A percentile compares a stretch with the other conserved stretches of the same genome.
phyloP scores from a whole-genome alignment of 2,888 invertebrate genomes.

The Metalampra italica region DNA sequence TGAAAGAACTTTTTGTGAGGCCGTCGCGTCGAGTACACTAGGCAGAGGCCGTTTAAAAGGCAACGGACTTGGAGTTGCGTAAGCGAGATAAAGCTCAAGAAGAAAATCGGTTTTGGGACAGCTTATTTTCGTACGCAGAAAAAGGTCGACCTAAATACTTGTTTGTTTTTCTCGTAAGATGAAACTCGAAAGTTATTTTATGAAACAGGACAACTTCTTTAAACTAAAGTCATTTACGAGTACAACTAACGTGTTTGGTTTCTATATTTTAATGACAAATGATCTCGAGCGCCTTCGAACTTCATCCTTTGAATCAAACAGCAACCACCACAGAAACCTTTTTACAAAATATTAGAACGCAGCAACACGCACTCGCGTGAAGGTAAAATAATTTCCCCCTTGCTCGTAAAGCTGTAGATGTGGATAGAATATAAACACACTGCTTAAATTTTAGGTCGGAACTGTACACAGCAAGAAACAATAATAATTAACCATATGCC shows the following conservation, averaged over 20 bases:
- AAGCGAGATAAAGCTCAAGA: neutral
- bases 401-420: too few relatives aligned
- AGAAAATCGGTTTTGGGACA: neutral
- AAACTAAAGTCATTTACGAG: too few relatives aligned
- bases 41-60: neutral
- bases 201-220: too few relatives aligned
- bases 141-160: conserved; percentile 4
- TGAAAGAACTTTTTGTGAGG: conserved; percentile 8
- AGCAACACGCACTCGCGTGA: too few relatives aligned
- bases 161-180: conserved; percentile 2
- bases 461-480: neutral
- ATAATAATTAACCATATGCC: conserved; percentile 8
- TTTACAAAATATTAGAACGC: too few relatives aligned
- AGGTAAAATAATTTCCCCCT: too few relatives aligned
- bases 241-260: too few relatives aligned
- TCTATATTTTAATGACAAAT: too few relatives aligned
- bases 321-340: too few relatives aligned
- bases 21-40: neutral
- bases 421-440: too few relatives aligned
- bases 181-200: neutral
- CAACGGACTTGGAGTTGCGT: neutral
- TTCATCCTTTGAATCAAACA: too few relatives aligned
- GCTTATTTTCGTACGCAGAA: neutral
- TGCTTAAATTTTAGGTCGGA: neutral
- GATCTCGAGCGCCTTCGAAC: too few relatives aligned